Percentiles rank a stretch among this genome's conserved stretches.
Evolutionary conservation across 1,140 invertebrate species (phyloP).

Genomic region (Bombus breviceps): DNA sequence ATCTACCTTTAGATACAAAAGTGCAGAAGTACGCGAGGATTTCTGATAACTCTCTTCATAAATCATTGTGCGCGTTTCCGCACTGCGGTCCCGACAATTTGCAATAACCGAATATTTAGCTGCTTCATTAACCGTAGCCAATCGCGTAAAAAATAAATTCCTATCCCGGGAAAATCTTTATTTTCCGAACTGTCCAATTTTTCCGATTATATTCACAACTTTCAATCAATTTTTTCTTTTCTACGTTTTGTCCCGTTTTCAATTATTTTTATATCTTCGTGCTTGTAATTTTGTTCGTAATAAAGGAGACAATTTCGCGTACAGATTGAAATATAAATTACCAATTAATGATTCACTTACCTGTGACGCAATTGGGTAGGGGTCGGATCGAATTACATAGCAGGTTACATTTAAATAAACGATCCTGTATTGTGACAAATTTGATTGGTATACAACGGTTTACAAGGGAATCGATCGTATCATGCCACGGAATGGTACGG

Average conservation of each 20-base stretch:
- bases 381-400: slow-evolving; percentile 4
- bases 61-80: slow-evolving; percentile 63
- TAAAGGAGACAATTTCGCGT: background rate
- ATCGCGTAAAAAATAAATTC: background rate
- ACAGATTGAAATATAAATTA: background rate
- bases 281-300: background rate
- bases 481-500: slow-evolving; percentile 66
- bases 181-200: background rate
- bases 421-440: slow-evolving; percentile 80
- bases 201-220: background rate
- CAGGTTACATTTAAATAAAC: slow-evolving; percentile 76
- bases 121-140: background rate
- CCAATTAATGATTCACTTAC: slow-evolving; percentile 17
- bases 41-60: slow-evolving; percentile 60
- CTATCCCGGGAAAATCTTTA: background rate
- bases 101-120: background rate
- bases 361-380: background rate
- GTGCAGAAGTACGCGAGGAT: slow-evolving; percentile 58
- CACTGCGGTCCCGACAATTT: slow-evolving; percentile 60
- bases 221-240: background rate
- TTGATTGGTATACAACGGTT: slow-evolving; percentile 78
- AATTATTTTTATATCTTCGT: background rate
- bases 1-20: slow-evolving; percentile 1
- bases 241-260: background rate
- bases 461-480: slow-evolving; percentile 70